A percentile compares a stretch with the other conserved stretches of the same genome.
These are phyloP conservation scores for Mimumesa dahlbomi DNA, from an alignment of 2,888 invertebrate genomes.

Conservation along the genomic window DNA sequence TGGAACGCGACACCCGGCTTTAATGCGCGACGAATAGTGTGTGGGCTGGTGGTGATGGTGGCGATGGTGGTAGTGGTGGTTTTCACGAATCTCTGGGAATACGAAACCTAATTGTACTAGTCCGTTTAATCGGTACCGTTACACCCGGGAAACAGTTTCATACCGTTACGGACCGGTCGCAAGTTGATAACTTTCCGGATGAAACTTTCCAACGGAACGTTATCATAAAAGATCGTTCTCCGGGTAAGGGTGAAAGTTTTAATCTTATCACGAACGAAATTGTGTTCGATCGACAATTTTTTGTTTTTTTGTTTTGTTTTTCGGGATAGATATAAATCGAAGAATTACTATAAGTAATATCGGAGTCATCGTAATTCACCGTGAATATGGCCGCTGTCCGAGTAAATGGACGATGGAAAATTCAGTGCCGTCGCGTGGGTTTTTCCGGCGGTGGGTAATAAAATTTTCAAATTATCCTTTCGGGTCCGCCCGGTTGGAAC, in stretches of 20 bases:
- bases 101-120: neutral
- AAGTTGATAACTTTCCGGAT: too few species aligned
- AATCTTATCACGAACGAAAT: neutral
- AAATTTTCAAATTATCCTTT: constrained; percentile 41
- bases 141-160: too few species aligned
- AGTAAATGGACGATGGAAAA: constrained; percentile 38
- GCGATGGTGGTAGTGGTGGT: neutral
- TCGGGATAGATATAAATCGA: too few species aligned
- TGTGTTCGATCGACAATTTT: neutral
- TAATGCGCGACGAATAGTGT: too few species aligned
- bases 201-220: too few species aligned
- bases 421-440: constrained; percentile 26
- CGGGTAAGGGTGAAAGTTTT: neutral
- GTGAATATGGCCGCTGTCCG: constrained; percentile 39
- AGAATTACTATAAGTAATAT: constrained; percentile 26
- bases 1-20: neutral
- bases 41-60: too few species aligned
- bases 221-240: neutral
- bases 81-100: neutral
- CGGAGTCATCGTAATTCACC: constrained; percentile 29
- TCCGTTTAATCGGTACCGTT: neutral
- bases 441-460: constrained; percentile 37
- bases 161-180: too few species aligned
- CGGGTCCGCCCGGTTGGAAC: constrained; percentile 26
- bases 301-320: too few species aligned